Evolutionary conservation across 2,797 vertebrate species (phyloP), one percentile per base, ranked within the genome.

Genomic region (Polyboroides typus): DNA sequence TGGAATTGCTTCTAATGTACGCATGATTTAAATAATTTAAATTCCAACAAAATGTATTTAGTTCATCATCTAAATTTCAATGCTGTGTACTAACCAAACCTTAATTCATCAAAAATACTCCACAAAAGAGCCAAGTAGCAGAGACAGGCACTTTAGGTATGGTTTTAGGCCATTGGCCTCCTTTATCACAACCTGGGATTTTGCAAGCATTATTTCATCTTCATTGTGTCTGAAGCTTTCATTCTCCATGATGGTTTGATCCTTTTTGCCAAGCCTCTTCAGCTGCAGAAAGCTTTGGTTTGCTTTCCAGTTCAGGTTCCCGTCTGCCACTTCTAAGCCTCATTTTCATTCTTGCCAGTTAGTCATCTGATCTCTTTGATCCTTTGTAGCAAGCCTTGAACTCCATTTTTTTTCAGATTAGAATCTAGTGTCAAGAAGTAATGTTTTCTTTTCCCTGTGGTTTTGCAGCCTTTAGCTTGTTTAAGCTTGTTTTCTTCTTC

Each of bases 321-420:
- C 1, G 18, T 86, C 91, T 96, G 78, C 66, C 47, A 22, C 81
- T 92, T 97, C 71, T 97, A 96, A 97, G 96, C 71, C 81, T 95
- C 78, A 87, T 95, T 96, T 97, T 96, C 90, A 95, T 96, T 97
- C 93, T 90, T 94, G 74, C 62, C 92, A 76, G 90, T 96, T 91
- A 93, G 92, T 94, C 86, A 85, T 95, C 87, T 95, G 94, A 84
- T 97, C 86, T 71, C 94, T 96, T 97, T 94, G 89, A 97, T 97
- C 94, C 62, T 95, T 96, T 90, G 44, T 95, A 97, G 76, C 40
- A 94, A 82, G 86, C 62, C 95, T 94, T 95, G 94, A 95, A 96
- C 79, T 91, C 91, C 38, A 23, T 73, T 96, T 96, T 97, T 97
- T 96, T 96, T 97, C 91, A 97, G 86, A 96, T 91, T 83, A 88